Conservation (phyloP, 1,140 invertebrate species). For the Hyles euphorbiae region DNA sequence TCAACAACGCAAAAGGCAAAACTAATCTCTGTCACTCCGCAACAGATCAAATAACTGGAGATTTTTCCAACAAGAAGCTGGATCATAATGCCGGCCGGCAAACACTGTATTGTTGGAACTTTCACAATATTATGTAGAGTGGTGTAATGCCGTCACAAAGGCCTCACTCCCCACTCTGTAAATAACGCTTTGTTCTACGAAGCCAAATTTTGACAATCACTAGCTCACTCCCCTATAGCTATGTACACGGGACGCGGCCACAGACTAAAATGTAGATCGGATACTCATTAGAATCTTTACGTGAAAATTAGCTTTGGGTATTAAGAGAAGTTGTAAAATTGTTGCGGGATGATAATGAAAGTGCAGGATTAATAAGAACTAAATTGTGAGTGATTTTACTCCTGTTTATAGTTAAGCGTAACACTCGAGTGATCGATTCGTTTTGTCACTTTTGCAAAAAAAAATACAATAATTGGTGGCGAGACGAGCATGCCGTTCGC, state of each 20-base stretch:
- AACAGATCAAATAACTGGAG: constrained; percentile 51
- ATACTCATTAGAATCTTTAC: neutral
- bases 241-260: constrained; percentile 41
- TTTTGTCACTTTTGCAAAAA: too few species aligned
- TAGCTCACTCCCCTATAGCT: constrained; percentile 62
- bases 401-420: too few species aligned
- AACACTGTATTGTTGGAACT: constrained; percentile 68
- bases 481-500: too few species aligned
- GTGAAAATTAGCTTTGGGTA: too few species aligned
- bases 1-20: too few species aligned
- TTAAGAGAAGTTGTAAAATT: too few species aligned
- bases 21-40: constrained; percentile 38
- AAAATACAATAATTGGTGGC: too few species aligned
- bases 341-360: too few species aligned
- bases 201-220: constrained; percentile 76
- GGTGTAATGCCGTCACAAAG: constrained; percentile 70
- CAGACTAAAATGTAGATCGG: constrained; percentile 31
- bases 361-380: too few species aligned
- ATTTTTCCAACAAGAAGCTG: constrained; percentile 46
- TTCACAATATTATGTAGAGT: constrained; percentile 74
- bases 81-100: constrained; percentile 56
- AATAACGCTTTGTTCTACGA: constrained; percentile 74
- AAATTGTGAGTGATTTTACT: too few species aligned
- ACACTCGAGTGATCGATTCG: too few species aligned
- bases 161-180: constrained; percentile 52